phyloP scores from a whole-genome alignment of 2,797 vertebrate genomes.

The Syncerus caffer region DNA sequence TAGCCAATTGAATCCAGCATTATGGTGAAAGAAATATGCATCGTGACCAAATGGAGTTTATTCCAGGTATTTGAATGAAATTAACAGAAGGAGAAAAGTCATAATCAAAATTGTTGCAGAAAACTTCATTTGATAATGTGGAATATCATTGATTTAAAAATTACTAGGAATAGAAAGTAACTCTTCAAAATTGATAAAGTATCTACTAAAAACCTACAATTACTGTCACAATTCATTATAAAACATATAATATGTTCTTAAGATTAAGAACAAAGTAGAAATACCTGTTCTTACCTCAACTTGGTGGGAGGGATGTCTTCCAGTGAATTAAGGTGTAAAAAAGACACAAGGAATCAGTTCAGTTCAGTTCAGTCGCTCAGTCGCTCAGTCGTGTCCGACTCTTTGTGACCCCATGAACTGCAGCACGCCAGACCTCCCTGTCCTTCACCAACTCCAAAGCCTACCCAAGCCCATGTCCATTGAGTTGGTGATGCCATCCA shows the following conservation, averaged over 20 bases:
- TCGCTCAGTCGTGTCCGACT: rapidly evolving
- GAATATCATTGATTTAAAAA: neutral
- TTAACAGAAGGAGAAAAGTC: neutral
- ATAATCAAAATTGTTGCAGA: neutral
- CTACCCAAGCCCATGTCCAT: neutral
- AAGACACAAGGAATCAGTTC: neutral
- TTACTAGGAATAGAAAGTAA: neutral
- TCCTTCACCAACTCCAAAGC: neutral
- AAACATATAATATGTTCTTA: neutral
- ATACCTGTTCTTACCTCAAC: neutral
- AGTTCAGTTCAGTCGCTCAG: neutral
- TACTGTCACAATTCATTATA: neutral
- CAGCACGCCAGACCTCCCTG: neutral
- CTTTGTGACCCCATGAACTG: neutral
- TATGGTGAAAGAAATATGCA: neutral
- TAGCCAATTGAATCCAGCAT: neutral
- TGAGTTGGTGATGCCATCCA: neutral
- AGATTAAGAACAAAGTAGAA: neutral
- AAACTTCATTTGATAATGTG: neutral
- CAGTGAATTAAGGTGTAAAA: neutral
- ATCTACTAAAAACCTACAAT: neutral
- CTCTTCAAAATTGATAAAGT: neutral
- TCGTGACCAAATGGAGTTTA: neutral
- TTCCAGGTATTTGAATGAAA: neutral
- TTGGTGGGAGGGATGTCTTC: neutral